Conservation (phyloP, 2,113 vertebrate species). For the Phalacrocorax pelagicus region DNA sequence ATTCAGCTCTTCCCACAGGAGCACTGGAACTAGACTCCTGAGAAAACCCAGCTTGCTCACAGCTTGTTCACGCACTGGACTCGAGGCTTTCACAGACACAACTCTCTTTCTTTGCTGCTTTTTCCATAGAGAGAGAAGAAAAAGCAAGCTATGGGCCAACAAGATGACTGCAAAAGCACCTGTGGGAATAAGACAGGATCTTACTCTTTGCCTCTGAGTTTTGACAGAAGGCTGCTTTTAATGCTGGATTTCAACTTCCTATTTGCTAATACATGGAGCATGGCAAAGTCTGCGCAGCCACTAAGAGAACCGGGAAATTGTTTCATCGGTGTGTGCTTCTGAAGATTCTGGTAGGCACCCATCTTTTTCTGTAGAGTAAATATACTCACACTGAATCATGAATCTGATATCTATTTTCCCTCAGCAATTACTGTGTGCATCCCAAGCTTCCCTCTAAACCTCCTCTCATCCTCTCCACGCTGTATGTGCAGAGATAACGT, state of each 20-base stretch:
- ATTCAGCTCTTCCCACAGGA: background rate
- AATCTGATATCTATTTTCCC: background rate
- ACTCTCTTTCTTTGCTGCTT: background rate
- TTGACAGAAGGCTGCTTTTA: background rate
- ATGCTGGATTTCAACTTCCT: background rate
- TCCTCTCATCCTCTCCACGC: background rate
- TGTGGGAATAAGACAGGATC: background rate
- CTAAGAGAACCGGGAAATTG: background rate
- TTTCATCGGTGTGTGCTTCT: background rate
- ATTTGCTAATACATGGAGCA: background rate
- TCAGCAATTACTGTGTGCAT: background rate
- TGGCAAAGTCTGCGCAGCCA: background rate
- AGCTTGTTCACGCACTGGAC: background rate
- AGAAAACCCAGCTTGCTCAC: background rate
- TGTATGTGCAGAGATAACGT: accelerated
- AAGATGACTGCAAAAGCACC: background rate
- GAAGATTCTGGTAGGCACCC: background rate
- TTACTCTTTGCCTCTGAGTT: background rate
- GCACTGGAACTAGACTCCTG: background rate
- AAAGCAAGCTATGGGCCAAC: background rate
- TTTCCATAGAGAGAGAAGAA: background rate
- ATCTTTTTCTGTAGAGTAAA: background rate
- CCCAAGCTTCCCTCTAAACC: background rate
- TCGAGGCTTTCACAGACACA: background rate
- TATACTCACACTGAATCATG: too few species aligned